phyloP scores from a whole-genome alignment of 1,140 invertebrate genomes.

The Halesus radiatus region DNA sequence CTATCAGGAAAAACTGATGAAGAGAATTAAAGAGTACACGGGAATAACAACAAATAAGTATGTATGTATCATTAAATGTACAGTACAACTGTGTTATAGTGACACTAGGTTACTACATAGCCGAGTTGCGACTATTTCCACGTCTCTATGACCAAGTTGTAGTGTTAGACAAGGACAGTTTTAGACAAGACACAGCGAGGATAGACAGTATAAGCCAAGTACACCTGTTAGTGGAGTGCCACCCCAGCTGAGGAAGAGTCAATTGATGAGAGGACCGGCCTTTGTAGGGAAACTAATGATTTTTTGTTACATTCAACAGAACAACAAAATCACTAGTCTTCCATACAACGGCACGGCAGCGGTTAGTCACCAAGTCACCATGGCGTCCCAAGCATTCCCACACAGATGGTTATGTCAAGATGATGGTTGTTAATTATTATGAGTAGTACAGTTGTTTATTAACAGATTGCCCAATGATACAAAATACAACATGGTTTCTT shows the following conservation, averaged over 20 bases:
- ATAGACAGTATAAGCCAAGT: neutral
- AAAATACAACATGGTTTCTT: too few relatives aligned
- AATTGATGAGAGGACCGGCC: conserved; percentile 60
- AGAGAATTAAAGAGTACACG: too few relatives aligned
- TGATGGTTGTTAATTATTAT: neutral
- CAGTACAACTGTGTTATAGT: too few relatives aligned
- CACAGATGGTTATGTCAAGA: too few relatives aligned
- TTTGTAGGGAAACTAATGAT: conserved; percentile 96
- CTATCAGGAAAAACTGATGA: too few relatives aligned
- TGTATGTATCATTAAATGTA: too few relatives aligned
- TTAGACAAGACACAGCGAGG: neutral
- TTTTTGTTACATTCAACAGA: conserved; percentile 91
- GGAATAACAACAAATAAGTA: too few relatives aligned
- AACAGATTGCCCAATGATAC: neutral
- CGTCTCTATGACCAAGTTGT: too few relatives aligned
- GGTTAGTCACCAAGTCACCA: conserved; percentile 46
- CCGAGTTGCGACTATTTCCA: too few relatives aligned
- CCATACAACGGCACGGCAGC: conserved; percentile 86
- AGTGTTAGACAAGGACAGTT: too few relatives aligned
- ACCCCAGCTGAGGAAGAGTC: conserved; percentile 4
- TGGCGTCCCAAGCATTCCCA: too few relatives aligned
- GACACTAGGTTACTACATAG: too few relatives aligned
- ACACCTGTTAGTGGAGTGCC: conserved; percentile 40
- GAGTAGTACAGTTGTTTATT: neutral
- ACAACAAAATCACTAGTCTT: conserved; percentile 99